Evolutionary conservation across 2,113 vertebrate species (phyloP).

Genomic region (Esox niger): DNA sequence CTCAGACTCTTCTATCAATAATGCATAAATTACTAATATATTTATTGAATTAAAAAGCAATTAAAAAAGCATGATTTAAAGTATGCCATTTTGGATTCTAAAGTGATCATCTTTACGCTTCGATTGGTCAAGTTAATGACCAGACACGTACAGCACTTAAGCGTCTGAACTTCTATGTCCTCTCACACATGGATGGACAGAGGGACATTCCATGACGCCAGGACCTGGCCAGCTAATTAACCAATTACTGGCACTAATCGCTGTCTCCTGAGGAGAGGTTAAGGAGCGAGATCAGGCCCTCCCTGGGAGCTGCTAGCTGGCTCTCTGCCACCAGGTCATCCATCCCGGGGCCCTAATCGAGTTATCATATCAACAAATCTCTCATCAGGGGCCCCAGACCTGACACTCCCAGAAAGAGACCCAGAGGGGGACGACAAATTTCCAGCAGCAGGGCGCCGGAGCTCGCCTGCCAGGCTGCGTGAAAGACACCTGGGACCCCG

Average conservation of each 20-base stretch:
- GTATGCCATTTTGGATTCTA: no score
- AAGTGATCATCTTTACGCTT: no score
- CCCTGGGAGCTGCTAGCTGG: slow-evolving; percentile 69
- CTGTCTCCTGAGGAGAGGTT: slow-evolving; percentile 83
- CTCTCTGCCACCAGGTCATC: slow-evolving; percentile 68
- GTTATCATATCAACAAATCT: slow-evolving; percentile 85
- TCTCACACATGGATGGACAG: slow-evolving; percentile 1
- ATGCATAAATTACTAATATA: no score
- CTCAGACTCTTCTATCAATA: no score
- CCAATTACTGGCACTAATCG: slow-evolving; percentile 78
- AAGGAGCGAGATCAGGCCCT: slow-evolving; percentile 78
- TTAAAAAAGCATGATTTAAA: no score
- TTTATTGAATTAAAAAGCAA: no score
- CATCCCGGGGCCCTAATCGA: slow-evolving; percentile 81
- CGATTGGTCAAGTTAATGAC: no score
- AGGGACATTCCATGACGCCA: slow-evolving; percentile 39
- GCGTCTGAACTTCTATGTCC: no score
- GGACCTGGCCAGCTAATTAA: slow-evolving; percentile 57
- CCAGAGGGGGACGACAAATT: slow-evolving; percentile 82
- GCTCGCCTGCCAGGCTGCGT: slow-evolving; percentile 63
- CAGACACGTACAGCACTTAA: no score
- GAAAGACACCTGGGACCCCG: slow-evolving; percentile 78
- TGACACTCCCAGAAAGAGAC: slow-evolving; percentile 76
- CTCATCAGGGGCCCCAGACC: slow-evolving; percentile 64
- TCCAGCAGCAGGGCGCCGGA: slow-evolving; percentile 81